Evolutionary conservation across 1,140 invertebrate genomes (phyloP), one percentile per base, ranked within the genome.

Genomic region (Cydia amplana): DNA sequence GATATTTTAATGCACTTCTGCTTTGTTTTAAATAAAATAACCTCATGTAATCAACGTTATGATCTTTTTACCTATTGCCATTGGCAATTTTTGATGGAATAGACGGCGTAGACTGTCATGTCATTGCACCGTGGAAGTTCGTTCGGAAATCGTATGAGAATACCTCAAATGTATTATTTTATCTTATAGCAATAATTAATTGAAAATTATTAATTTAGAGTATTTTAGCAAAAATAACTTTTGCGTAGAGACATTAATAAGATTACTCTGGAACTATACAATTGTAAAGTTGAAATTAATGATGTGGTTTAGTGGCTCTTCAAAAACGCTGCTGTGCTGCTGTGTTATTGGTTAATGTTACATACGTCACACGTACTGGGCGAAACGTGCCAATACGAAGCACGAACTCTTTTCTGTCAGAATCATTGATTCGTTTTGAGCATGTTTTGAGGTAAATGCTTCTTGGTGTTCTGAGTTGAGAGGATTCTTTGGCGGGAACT

Each of bases 81-180:
- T 60, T 60, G 20, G 55, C 55, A 60, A 23, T 60, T 60, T 60
- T 23, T 60, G 55, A 60, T 23, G 6, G 20, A 20, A 23, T 7
- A 60, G 55, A 60, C 6, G 64, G 16, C 63, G 4, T 32, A 36
- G 14, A 28, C 23, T 67, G 64, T 67, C 28, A 70, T 70, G 65
- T 70, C 65, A 70, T 40, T 18, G 36, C 65, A 70, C 32, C 65
- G 65, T 70, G 65, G 65, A 70, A 70, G 28, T 70, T 70, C 65
- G 65, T 70, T 70, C 65, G 18, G 65, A 36, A 70, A 70, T 70
- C 20, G 12, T 9, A 60, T 12, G 1, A 23, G 55, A 23, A 10
- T 23, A 23, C 18, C n/a, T n/a, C 2, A 0, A 60, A 60, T 20
- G 1, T n/a, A 60, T 20, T n/a, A 60, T 60, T 60, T 20, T 23